A percentile compares a stretch with the other conserved stretches of the same genome.
phyloP scores from a whole-genome alignment of 2,888 invertebrate genomes.

The Piscicola geometra region DNA sequence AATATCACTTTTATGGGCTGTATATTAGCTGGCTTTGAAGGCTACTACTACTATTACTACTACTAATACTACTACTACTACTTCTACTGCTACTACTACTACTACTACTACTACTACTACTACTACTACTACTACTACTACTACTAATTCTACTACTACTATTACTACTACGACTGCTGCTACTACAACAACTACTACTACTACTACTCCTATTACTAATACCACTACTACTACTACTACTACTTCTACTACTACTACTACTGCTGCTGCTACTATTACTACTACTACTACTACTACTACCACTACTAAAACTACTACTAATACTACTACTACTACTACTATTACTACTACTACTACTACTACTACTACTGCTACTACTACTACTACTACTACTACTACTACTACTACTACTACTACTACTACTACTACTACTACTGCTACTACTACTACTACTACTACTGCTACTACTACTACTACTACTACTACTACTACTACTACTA shows the following conservation, averaged over 20 bases:
- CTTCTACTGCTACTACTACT: constrained; percentile 6
- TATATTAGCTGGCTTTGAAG: constrained; percentile 6
- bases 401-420: constrained; percentile 9
- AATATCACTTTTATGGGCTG: constrained; percentile 12
- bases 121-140: neutral
- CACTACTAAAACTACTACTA: neutral
- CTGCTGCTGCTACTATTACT: neutral
- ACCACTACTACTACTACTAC: constrained; percentile 11
- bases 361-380: neutral
- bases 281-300: constrained; percentile 12
- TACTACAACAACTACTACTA: neutral
- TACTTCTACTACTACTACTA: neutral
- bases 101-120: constrained; percentile 4
- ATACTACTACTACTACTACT: neutral
- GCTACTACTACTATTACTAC: neutral
- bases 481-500: constrained; percentile 9
- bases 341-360: constrained; percentile 8
- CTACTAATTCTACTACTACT: neutral
- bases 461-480: neutral
- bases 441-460: neutral
- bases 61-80: constrained; percentile 8
- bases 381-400: constrained; percentile 1
- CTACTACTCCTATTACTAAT: neutral
- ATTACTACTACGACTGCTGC: neutral
- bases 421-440: neutral